Conservation (phyloP, 2,113 vertebrate species). For the Mesoclemmys tuberculata region DNA sequence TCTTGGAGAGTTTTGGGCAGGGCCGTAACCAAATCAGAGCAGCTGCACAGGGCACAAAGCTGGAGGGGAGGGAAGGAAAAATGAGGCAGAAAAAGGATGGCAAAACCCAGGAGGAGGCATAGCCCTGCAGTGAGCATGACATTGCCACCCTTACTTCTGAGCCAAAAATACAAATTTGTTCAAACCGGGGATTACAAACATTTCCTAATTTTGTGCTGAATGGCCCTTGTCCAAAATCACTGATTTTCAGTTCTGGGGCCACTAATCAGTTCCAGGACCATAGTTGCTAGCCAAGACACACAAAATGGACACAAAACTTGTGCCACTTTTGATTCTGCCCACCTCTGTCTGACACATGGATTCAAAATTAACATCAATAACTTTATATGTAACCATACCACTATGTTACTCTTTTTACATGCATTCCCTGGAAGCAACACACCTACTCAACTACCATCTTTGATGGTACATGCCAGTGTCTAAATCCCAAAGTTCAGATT, state of each 20-base stretch:
- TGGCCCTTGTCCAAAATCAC: slow-evolving; percentile 63
- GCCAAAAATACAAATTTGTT: slow-evolving; percentile 14
- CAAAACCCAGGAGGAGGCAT: too few species aligned
- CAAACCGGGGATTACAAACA: slow-evolving; percentile 58
- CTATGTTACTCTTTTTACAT: neutral
- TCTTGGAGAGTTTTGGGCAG: too few species aligned
- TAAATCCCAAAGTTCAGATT: neutral
- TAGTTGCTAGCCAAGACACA: slow-evolving; percentile 17
- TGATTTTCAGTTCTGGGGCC: slow-evolving; percentile 24
- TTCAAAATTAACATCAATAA: slow-evolving; percentile 43
- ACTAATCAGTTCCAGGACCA: neutral
- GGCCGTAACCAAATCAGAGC: too few species aligned
- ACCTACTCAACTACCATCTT: neutral
- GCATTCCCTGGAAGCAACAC: neutral
- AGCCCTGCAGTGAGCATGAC: too few species aligned
- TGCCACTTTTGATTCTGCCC: neutral
- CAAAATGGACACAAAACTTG: slow-evolving; percentile 7
- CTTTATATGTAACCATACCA: slow-evolving; percentile 34
- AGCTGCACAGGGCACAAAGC: too few species aligned
- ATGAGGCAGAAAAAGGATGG: too few species aligned
- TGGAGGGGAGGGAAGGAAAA: too few species aligned
- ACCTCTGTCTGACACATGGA: slow-evolving; percentile 4
- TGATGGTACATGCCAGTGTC: neutral
- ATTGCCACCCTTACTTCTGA: too few species aligned
- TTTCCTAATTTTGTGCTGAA: slow-evolving; percentile 26